Conservation (phyloP, 1,140 invertebrate species). For the Drosophila biarmipes region DNA sequence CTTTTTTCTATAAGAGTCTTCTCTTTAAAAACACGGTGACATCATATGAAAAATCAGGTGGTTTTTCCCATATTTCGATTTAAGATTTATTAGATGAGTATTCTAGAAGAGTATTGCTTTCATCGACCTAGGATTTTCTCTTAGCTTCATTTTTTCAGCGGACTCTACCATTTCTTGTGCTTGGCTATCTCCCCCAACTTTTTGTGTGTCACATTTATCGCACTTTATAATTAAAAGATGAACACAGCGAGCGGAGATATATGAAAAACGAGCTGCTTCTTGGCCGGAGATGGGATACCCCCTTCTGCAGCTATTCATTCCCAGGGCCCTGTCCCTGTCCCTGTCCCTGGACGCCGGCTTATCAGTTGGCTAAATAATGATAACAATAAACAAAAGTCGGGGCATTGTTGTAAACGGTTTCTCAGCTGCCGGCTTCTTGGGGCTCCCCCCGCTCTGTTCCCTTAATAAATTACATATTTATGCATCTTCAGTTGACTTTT, state of each 20-base stretch:
- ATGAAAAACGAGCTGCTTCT: conserved; percentile 21
- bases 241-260: conserved; percentile 1
- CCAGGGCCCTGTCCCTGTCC: conserved; percentile 5
- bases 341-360: conserved; percentile 30
- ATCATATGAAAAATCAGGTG: no score
- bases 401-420: conserved; percentile 65
- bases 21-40: no score
- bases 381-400: conserved; percentile 76
- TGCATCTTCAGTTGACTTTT: conserved; percentile 53
- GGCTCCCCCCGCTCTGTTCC: conserved; percentile 13
- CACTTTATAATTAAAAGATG: conserved; percentile 78
- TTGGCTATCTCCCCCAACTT: conserved; percentile 44
- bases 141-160: not conserved
- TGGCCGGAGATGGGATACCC: not conserved
- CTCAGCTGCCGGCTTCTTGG: conserved; percentile 10
- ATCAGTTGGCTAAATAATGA: conserved; percentile 79
- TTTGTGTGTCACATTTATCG: conserved; percentile 76
- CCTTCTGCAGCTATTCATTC: conserved; percentile 11
- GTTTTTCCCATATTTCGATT: no score
- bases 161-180: conserved; percentile 11
- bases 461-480: conserved; percentile 82
- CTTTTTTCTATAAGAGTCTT: no score
- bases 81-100: no score
- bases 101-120: conserved; percentile 7
- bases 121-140: not conserved